Conservation (phyloP, 2,113 vertebrate species). For the Otis tarda region DNA sequence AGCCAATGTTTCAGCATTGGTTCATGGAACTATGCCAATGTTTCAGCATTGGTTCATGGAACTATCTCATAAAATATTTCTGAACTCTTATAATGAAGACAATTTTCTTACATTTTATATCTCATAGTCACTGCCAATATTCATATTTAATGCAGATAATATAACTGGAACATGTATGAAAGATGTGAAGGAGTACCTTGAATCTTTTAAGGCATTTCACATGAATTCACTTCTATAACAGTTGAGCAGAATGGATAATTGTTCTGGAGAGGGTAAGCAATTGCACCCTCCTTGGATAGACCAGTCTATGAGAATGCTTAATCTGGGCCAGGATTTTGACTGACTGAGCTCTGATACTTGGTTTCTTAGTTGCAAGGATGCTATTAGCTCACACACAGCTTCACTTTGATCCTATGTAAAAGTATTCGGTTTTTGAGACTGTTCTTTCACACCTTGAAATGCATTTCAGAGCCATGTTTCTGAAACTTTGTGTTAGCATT, state of each 20-base stretch:
- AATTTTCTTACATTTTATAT: slow-evolving; percentile 5
- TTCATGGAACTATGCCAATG: background rate
- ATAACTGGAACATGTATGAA: background rate
- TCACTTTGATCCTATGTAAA: background rate
- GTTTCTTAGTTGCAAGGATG: background rate
- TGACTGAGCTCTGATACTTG: background rate
- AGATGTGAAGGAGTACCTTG: background rate
- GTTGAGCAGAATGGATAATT: background rate
- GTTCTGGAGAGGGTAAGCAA: background rate
- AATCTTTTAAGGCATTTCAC: background rate
- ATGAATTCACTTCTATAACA: background rate
- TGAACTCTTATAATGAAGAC: background rate
- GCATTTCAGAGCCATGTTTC: background rate
- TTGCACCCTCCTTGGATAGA: background rate
- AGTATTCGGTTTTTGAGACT: background rate
- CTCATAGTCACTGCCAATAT: background rate
- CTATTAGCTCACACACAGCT: background rate
- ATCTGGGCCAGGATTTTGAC: background rate
- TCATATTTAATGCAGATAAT: background rate
- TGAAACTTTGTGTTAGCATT: background rate
- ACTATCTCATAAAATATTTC: slow-evolving; percentile 40
- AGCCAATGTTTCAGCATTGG: background rate
- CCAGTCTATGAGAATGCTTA: background rate
- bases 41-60: background rate
- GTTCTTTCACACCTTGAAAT: background rate